These are phyloP conservation scores for Crocallis elinguaria DNA, from an alignment of 2,888 invertebrate species.

Conservation along the genomic window DNA sequence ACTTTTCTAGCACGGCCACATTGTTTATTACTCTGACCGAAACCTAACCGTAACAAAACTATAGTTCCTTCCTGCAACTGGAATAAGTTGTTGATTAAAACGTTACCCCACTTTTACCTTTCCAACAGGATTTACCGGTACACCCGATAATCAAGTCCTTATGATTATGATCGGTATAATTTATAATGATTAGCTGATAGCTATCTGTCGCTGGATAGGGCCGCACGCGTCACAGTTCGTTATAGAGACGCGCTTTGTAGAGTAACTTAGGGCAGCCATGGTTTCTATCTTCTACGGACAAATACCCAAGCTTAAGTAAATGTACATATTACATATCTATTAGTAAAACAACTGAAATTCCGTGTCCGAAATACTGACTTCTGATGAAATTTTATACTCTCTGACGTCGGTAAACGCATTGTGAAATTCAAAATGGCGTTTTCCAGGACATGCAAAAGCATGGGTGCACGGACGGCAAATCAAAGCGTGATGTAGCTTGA, in stretches of 20 bases:
- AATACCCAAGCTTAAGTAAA: not conserved
- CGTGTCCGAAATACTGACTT: too few species aligned
- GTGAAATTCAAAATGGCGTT: too few species aligned
- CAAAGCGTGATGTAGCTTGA: too few species aligned
- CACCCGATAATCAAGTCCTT: slow-evolving; percentile 27
- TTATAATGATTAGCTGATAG: slow-evolving; percentile 61
- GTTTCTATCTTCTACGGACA: not conserved
- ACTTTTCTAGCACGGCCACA: too few species aligned
- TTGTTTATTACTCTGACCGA: too few species aligned
- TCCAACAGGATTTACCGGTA: slow-evolving; percentile 7
- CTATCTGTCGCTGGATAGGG: slow-evolving; percentile 53
- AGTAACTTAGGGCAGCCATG: slow-evolving; percentile 15
- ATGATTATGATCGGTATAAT: slow-evolving; percentile 51
- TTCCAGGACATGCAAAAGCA: too few species aligned
- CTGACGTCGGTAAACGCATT: too few species aligned
- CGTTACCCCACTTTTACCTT: slow-evolving; percentile 4
- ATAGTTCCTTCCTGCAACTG: not conserved
- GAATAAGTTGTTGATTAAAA: not conserved
- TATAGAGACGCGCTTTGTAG: slow-evolving; percentile 42
- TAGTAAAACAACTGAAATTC: too few species aligned
- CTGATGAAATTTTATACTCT: too few species aligned
- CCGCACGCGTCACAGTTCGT: slow-evolving; percentile 58
- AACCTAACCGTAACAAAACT: not conserved
- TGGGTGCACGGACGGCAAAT: too few species aligned
- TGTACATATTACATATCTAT: too few species aligned